These are phyloP conservation scores for roundworm (Caenorhabditis elegans) DNA, from an alignment of 1,140 invertebrate species.

Conservation along the genomic window DNA sequence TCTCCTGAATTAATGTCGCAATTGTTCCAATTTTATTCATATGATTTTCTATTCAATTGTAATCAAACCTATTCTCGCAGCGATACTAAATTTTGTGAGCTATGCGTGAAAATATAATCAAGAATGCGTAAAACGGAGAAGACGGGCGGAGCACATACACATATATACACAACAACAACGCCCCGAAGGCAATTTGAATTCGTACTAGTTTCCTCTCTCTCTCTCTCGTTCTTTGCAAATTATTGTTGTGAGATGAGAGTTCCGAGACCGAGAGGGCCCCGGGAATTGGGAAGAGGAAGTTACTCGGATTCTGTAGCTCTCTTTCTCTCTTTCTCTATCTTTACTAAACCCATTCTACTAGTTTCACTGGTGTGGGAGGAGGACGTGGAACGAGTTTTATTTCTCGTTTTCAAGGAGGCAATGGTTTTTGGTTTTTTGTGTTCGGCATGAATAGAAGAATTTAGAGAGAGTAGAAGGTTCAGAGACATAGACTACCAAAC, in stretches of 20 bases:
- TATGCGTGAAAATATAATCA: too few species aligned
- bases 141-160: too few species aligned
- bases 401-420: not conserved
- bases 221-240: not conserved
- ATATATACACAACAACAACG: too few species aligned
- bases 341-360: not conserved
- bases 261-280: too few species aligned
- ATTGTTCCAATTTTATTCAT: too few species aligned
- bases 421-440: not conserved
- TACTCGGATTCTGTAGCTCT: not conserved
- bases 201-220: not conserved
- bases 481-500: not conserved
- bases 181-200: slow-evolving; percentile 10
- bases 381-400: not conserved
- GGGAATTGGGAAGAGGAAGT: too few species aligned
- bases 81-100: too few species aligned
- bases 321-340: not conserved
- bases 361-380: not conserved
- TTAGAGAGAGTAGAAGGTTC: not conserved
- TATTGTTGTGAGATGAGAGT: too few species aligned
- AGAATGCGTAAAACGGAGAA: not conserved
- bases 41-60: not conserved
- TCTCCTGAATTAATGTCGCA: too few species aligned
- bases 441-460: not conserved
- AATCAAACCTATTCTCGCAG: too few species aligned